These are phyloP conservation scores for Helicoverpa armigera DNA, from an alignment of 1,140 invertebrate genomes.

Conservation along the genomic window DNA sequence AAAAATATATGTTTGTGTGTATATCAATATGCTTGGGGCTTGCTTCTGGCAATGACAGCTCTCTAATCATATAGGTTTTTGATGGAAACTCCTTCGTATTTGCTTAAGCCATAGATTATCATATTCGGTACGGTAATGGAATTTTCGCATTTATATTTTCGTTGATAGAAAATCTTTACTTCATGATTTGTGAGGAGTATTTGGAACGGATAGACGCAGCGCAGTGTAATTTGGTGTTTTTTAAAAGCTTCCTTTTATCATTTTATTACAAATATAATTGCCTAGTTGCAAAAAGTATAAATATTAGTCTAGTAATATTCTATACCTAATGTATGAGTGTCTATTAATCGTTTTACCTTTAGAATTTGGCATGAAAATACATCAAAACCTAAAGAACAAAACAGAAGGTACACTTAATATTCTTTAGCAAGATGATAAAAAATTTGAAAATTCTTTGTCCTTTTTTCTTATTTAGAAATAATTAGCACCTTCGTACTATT, in stretches of 20 bases:
- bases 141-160: neutral
- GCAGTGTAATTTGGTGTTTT: no score
- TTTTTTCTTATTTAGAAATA: no score
- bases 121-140: conserved; percentile 40
- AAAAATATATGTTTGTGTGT: neutral
- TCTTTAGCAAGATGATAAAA: no score
- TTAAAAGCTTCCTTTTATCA: no score
- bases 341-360: neutral
- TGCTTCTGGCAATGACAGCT: conserved; percentile 32
- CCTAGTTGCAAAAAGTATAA: no score
- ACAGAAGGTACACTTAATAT: no score
- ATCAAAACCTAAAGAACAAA: no score
- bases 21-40: conserved; percentile 37
- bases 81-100: conserved; percentile 42
- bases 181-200: neutral
- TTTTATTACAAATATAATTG: no score
- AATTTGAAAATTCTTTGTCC: no score
- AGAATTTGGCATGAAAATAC: neutral
- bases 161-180: neutral
- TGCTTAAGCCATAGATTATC: conserved; percentile 43
- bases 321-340: neutral
- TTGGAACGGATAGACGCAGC: neutral
- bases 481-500: no score
- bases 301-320: no score
- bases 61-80: conserved; percentile 45